Conservation (phyloP, 1,140 invertebrate genomes). For the Ceratosolen fusciceps region DNA sequence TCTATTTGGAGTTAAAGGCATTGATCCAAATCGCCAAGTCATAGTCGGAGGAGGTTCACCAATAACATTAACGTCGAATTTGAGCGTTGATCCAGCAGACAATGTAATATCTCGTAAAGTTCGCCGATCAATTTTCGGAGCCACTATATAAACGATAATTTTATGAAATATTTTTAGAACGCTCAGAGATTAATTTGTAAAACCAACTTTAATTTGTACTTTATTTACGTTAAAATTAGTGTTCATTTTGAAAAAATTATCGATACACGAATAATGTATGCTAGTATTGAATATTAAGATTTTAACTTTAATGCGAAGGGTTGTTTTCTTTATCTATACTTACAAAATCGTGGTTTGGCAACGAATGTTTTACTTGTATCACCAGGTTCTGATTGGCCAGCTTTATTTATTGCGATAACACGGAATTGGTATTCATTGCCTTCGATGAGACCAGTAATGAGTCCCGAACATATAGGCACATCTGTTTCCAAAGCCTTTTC, state of each 20-base stretch:
- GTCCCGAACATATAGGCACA: constrained; percentile 78
- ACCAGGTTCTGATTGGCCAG: constrained; percentile 90
- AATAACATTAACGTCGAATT: constrained; percentile 90
- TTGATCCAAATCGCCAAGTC: constrained; percentile 86
- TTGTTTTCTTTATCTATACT: too few relatives aligned
- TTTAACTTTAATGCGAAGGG: too few relatives aligned
- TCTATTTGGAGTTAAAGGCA: constrained; percentile 73
- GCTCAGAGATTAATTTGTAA: too few relatives aligned
- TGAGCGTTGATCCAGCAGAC: constrained; percentile 92
- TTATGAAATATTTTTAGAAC: background rate
- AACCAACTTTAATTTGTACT: too few relatives aligned
- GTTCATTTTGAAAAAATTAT: too few relatives aligned
- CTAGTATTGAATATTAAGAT: constrained; percentile 16
- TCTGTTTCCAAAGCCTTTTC: constrained; percentile 90
- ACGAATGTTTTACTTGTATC: constrained; percentile 89
- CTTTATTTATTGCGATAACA: constrained; percentile 96
- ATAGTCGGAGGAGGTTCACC: constrained; percentile 93
- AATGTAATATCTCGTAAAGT: constrained; percentile 90
- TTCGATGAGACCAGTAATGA: constrained; percentile 91
- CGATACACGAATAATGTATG: too few relatives aligned
- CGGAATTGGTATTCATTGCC: constrained; percentile 99
- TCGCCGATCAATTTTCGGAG: constrained; percentile 95
- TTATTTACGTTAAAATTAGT: too few relatives aligned
- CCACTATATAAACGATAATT: constrained; percentile 74
- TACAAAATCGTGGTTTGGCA: constrained; percentile 90